phyloP scores from a whole-genome alignment of 2,797 vertebrate species.

The Periophthalmus magnuspinnatus region DNA sequence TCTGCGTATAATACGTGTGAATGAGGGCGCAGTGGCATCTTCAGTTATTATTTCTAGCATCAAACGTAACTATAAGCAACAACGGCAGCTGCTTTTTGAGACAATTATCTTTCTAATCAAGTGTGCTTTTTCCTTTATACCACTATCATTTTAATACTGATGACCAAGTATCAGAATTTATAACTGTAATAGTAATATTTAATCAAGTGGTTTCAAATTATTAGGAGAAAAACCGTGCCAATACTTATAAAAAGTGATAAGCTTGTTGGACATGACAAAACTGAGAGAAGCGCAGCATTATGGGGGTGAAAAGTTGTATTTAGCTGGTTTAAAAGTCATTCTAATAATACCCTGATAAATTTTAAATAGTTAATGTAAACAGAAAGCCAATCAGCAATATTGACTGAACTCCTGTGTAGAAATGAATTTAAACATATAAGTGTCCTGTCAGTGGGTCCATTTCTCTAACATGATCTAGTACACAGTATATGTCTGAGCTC shows the following conservation, averaged over 20 bases:
- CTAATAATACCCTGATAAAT: neutral
- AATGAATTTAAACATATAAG: neutral
- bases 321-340: neutral
- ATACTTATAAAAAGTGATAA: too few species aligned
- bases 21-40: neutral
- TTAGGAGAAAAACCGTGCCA: too few species aligned
- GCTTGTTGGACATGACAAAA: neutral
- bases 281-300: neutral
- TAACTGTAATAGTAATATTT: neutral
- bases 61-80: too few species aligned
- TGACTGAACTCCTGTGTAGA: neutral
- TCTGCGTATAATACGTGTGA: neutral
- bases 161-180: neutral
- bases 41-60: neutral
- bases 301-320: neutral
- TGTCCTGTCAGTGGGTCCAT: neutral
- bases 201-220: too few species aligned
- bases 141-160: too few species aligned
- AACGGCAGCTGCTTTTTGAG: too few species aligned
- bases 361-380: neutral
- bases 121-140: too few species aligned
- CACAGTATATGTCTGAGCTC: conserved; percentile 33
- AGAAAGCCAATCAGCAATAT: neutral
- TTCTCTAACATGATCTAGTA: conserved; percentile 59
- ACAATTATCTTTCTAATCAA: too few species aligned